These are phyloP conservation scores for Harpalus rufipes DNA, from an alignment of 2,888 invertebrate genomes.

Conservation along the genomic window DNA sequence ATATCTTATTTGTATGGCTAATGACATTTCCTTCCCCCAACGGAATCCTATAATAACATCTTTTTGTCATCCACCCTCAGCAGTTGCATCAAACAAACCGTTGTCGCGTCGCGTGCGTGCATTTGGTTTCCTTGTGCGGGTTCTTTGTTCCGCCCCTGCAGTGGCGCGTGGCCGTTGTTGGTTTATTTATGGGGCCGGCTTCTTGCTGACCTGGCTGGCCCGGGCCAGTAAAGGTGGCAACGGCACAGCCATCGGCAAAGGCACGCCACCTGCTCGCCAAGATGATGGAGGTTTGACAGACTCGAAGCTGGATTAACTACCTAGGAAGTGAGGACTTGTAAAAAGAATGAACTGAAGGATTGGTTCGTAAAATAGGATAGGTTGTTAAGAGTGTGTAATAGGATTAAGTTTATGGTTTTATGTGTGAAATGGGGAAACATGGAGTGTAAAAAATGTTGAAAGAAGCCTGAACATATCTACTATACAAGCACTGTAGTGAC, in stretches of 20 bases:
- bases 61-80: not conserved
- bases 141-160: not conserved
- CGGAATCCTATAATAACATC: too few species aligned
- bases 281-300: not conserved
- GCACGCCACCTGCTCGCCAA: not conserved
- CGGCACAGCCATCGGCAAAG: not conserved
- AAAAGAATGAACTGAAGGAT: not conserved
- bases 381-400: not conserved
- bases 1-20: too few species aligned
- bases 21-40: too few species aligned
- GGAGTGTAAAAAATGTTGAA: too few species aligned
- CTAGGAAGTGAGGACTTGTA: not conserved
- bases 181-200: slow-evolving; percentile 3
- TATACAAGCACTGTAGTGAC: too few species aligned
- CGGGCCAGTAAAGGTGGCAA: not conserved
- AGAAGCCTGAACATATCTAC: too few species aligned
- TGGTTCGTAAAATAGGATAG: not conserved
- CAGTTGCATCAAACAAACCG: not conserved
- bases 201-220: not conserved
- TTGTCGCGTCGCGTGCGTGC: not conserved
- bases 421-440: too few species aligned
- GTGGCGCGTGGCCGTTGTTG: not conserved
- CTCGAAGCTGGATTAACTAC: not conserved
- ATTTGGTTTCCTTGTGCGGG: not conserved
- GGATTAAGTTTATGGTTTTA: too few species aligned